phyloP scores from a whole-genome alignment of 2,113 vertebrate species.

The Plestiodon gilberti region DNA sequence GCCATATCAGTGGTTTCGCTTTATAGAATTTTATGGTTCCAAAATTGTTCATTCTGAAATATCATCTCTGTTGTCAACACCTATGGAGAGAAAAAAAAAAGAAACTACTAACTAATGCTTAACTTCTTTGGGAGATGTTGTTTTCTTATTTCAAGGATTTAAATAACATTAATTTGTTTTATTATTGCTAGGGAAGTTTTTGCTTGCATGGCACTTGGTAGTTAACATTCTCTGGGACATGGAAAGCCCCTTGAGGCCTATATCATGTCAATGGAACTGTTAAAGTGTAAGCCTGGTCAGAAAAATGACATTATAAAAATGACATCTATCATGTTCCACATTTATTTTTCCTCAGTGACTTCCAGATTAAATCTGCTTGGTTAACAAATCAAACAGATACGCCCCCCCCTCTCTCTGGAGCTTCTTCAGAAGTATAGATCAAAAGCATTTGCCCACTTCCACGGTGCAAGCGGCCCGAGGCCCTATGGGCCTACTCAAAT shows the following conservation, averaged over 20 bases:
- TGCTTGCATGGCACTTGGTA: conserved; percentile 52
- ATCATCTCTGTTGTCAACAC: neutral
- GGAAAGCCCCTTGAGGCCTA: conserved; percentile 44
- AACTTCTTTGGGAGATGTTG: conserved; percentile 28
- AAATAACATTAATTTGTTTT: conserved; percentile 63
- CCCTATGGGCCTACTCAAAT: too few relatives aligned
- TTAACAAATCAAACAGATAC: conserved; percentile 61
- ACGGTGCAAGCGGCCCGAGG: too few relatives aligned
- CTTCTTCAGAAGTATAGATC: too few relatives aligned
- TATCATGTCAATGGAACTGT: conserved; percentile 58
- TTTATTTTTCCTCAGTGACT: conserved; percentile 65
- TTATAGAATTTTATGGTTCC: neutral
- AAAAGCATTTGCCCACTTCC: too few relatives aligned
- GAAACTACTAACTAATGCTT: conserved; percentile 42
- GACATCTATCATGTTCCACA: conserved; percentile 56
- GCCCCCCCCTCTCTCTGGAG: too few relatives aligned
- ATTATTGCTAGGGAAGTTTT: conserved; percentile 41
- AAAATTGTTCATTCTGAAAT: neutral
- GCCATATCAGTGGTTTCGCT: neutral
- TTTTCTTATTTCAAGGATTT: conserved; percentile 47
- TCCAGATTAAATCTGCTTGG: conserved; percentile 63
- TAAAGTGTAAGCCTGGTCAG: conserved; percentile 62
- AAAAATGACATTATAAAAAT: conserved; percentile 64
- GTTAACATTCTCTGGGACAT: conserved; percentile 53
- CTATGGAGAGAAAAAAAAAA: conserved; percentile 34